These are phyloP conservation scores for Hyles euphorbiae DNA, from an alignment of 1,140 invertebrate species.

Conservation along the genomic window DNA sequence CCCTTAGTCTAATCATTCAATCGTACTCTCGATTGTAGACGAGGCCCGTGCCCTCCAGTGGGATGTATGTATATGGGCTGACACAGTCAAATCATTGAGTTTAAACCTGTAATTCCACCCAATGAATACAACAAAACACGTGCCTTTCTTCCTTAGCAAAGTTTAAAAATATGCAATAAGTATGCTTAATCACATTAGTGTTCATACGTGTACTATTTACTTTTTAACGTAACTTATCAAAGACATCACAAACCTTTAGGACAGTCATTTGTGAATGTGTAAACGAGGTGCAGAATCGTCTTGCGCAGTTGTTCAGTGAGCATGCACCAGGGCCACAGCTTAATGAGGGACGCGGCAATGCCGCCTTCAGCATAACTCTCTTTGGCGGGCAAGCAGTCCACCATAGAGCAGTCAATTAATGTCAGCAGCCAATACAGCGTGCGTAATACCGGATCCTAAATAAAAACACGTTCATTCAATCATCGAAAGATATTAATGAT, in stretches of 20 bases:
- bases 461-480: background rate
- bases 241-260: slow-evolving; percentile 44
- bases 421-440: slow-evolving; percentile 52
- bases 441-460: slow-evolving; percentile 31
- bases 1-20: too few species aligned
- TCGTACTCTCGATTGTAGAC: too few species aligned
- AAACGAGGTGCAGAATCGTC: slow-evolving; percentile 38
- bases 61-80: too few species aligned
- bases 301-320: slow-evolving; percentile 50
- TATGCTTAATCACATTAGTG: too few species aligned
- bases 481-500: too few species aligned
- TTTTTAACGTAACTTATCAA: background rate
- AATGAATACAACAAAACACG: too few species aligned
- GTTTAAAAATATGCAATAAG: too few species aligned
- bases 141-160: too few species aligned
- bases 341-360: slow-evolving; percentile 35
- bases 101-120: too few species aligned
- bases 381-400: slow-evolving; percentile 40
- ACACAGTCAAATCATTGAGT: too few species aligned
- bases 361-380: slow-evolving; percentile 46
- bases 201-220: background rate
- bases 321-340: slow-evolving; percentile 66
- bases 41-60: too few species aligned
- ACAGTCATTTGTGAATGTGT: slow-evolving; percentile 55
- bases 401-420: slow-evolving; percentile 37